Conservation (phyloP, 2,888 invertebrate genomes). For the Hofmannophila pseudospretella region DNA sequence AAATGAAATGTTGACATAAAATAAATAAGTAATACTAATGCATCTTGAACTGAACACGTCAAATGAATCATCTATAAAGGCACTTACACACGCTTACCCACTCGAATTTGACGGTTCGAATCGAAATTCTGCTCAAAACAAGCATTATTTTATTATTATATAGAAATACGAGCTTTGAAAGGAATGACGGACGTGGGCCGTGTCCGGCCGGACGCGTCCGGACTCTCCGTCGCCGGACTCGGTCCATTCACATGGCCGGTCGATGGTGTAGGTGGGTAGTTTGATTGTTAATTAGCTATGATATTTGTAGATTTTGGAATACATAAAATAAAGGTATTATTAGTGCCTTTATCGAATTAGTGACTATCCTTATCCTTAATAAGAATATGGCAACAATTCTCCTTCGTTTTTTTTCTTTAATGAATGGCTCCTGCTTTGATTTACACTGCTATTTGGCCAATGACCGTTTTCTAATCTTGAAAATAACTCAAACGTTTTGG, state of each 20-base stretch:
- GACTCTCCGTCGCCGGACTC: slow-evolving; percentile 51
- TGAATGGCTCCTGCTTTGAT: too few species aligned
- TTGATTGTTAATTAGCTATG: slow-evolving; percentile 40
- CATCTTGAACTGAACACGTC: too few species aligned
- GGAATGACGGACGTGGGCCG: slow-evolving; percentile 54
- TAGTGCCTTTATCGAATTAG: too few species aligned
- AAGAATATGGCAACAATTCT: too few species aligned
- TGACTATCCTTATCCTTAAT: too few species aligned
- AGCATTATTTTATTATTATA: slow-evolving; percentile 35
- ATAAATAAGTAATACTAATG: too few species aligned
- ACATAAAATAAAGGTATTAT: too few species aligned
- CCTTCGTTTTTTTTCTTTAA: too few species aligned
- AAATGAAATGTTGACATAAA: too few species aligned
- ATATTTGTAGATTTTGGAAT: background rate
- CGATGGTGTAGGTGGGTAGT: slow-evolving; percentile 34
- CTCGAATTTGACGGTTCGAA: slow-evolving; percentile 24
- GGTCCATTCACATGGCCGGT: slow-evolving; percentile 38
- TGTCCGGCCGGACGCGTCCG: slow-evolving; percentile 52
- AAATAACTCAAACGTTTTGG: too few species aligned
- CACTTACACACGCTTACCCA: slow-evolving; percentile 30
- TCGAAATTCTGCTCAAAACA: slow-evolving; percentile 5
- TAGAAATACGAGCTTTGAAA: slow-evolving; percentile 28
- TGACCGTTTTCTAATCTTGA: too few species aligned
- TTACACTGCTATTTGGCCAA: too few species aligned
- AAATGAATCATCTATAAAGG: slow-evolving; percentile 40